Evolutionary conservation across 2,113 vertebrate species (phyloP), one percentile per base, ranked within the genome.

Genomic region (Cephalophus harveyi): DNA sequence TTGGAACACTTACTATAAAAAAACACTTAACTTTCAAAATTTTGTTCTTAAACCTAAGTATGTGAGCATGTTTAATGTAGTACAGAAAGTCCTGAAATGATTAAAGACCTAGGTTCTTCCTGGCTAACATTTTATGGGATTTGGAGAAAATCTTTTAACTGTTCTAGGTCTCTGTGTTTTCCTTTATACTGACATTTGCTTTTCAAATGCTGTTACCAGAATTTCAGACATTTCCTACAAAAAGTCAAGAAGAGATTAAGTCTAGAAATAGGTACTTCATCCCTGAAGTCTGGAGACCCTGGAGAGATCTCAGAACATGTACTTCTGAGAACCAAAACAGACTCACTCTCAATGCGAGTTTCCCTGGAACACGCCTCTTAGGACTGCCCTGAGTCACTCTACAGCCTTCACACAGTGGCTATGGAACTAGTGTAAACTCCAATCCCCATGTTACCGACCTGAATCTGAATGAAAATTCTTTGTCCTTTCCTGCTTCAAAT

Each of bases 171-270:
- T 94, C 57, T 88, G 1, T 36, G 78, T 95, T 89, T 97, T 64
- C 57, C n/a, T 94, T 87, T 74, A 81, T 78, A 96, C 55, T 78
- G 28, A 95, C 33, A 2, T 43, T 84, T 92, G 46, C n/a, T 64
- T 90, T 91, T 87, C 52, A 94, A 88, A 79, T 28, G 40, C 54
- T 54, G 30, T 92, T 95, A 85, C 89, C 64, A 28, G 8, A 89
- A n/a, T 92, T 84, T 92, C 76, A 91, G 21, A 17, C 36, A 96
- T 54, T 94, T 62, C 89, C 57, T 87, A 93, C 6, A 94, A 71
- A 76, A 78, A 76, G 81, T 81, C 19, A 85, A 76, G 54, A 87
- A 57, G 43, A 95, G 27, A 71, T 79, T 25, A 95, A 88, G 8
- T 91, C 46, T 57, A 82, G 21, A 96, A 86, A 57, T 59, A 92